phyloP scores from a whole-genome alignment of 2,888 invertebrate genomes.

The Aphodius sticticus region DNA sequence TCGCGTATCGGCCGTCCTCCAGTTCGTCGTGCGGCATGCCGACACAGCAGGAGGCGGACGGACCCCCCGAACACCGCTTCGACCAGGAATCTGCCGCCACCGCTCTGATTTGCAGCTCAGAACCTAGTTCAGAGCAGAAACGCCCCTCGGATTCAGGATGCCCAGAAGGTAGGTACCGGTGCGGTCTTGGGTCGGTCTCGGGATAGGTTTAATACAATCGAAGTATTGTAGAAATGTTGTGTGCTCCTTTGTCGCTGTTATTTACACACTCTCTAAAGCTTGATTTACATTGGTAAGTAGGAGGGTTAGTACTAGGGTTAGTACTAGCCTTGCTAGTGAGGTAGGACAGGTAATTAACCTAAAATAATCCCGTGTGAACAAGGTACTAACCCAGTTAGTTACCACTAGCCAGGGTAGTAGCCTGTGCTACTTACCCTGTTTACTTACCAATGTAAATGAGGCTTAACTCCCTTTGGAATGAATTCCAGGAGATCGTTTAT shows the following conservation, averaged over 20 bases:
- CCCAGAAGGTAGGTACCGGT: slow-evolving; percentile 60
- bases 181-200: too few species aligned
- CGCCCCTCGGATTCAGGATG: slow-evolving; percentile 58
- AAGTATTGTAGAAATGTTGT: slow-evolving; percentile 1
- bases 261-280: neutral
- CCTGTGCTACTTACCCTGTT: too few species aligned
- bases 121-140: slow-evolving; percentile 54
- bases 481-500: too few species aligned
- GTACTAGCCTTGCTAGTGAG: too few species aligned
- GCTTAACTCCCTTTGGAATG: neutral
- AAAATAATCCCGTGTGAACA: too few species aligned
- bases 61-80: slow-evolving; percentile 64
- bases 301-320: too few species aligned
- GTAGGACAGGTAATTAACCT: too few species aligned
- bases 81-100: slow-evolving; percentile 62
- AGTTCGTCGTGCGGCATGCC: slow-evolving; percentile 60
- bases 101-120: slow-evolving; percentile 61
- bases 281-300: too few species aligned
- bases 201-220: too few species aligned
- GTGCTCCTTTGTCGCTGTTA: neutral
- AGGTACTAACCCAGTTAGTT: too few species aligned
- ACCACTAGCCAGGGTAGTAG: too few species aligned
- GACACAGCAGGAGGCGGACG: slow-evolving; percentile 65
- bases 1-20: slow-evolving; percentile 60
- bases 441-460: too few species aligned